Base-by-base conservation (phyloP, 92 coral and sea anemone species). In the Palythoa grandis region DNA sequence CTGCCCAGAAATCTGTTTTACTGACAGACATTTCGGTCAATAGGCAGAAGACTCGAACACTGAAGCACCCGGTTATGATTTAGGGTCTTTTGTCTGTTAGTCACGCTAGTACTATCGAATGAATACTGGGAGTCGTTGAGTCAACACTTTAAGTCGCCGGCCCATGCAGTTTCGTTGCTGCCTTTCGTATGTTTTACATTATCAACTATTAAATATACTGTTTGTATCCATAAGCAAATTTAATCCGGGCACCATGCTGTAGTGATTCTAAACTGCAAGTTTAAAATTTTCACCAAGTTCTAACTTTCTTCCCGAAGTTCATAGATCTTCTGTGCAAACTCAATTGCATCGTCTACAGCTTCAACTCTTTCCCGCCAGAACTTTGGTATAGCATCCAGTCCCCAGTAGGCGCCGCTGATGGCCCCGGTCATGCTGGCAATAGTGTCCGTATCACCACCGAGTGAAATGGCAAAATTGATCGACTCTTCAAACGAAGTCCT, bases 401-500 rank as follows among this genome's bases (percentile, higher is more conserved):
- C 99, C 94, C 95, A 92, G 85, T 91, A 96, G 10, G 99, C 99
- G 11, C 99, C 99, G 86, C 94, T 89, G 22, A 96, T 96, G 2
- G 99, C 98, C 24, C 99, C 99, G 5, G 99, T 69, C 99, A 96
- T 96, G 67, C 98, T 93, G 11, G 95, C 99, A 54, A 96, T 96
- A 14, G 99, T 96, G 92, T 96, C 99, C 4, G 99, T 96, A 78
- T 96, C 99, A 16, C 99, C 99, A 14, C 99, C 99, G 20, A 96
- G 90, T 15, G 98, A 94, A 43, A 96, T 96, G n/a, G 99, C 98
- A 87, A 93, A 96, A 63, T 86, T 84, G 3, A 96, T 88, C 35
- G 92, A 87, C 35, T 92, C 98, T 39, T 95, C 87, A 77, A 96
- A 89, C 2, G 95, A 95, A 9, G 70, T 72, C 38, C 88, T 82